Percentiles rank a stretch among this genome's conserved stretches.
Conservation (phyloP, 2,888 invertebrate genomes). For the Coelopa pilipes region DNA sequence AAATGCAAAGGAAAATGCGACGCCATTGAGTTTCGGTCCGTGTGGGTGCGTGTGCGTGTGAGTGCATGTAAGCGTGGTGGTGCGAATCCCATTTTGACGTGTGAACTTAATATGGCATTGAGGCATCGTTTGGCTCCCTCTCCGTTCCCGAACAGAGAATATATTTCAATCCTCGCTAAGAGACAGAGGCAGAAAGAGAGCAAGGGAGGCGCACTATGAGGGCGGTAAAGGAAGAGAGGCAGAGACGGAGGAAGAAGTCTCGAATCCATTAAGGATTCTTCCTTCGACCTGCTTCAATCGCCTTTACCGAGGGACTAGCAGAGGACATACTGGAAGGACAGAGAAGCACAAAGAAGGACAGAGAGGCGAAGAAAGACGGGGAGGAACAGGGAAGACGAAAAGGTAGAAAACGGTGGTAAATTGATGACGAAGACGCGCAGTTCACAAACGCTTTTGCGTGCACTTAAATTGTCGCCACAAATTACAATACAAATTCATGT, state of each 20-base stretch:
- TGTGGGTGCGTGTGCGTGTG: background rate
- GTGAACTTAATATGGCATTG: constrained; percentile 27
- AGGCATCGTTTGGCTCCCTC: background rate
- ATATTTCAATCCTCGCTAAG: too few relatives aligned
- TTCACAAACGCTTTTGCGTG: constrained; percentile 24
- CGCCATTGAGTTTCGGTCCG: background rate
- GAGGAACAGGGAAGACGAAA: background rate
- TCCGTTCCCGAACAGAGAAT: too few relatives aligned
- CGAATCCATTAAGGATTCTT: constrained; percentile 16
- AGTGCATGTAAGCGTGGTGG: too few relatives aligned
- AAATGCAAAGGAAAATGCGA: too few relatives aligned
- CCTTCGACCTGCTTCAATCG: background rate
- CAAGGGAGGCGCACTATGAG: background rate
- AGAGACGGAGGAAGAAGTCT: too few relatives aligned
- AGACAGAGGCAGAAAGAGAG: background rate
- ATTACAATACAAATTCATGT: constrained; percentile 43
- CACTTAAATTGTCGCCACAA: constrained; percentile 42
- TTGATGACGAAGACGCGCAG: background rate
- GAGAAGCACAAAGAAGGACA: background rate
- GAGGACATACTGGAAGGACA: too few relatives aligned
- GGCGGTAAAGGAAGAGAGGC: too few relatives aligned
- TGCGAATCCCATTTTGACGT: constrained; percentile 15
- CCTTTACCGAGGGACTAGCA: background rate
- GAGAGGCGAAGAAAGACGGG: background rate
- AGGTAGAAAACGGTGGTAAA: constrained; percentile 6